Evolutionary conservation across 2,797 vertebrate genomes (phyloP).

Genomic region (Crenuchus spilurus): DNA sequence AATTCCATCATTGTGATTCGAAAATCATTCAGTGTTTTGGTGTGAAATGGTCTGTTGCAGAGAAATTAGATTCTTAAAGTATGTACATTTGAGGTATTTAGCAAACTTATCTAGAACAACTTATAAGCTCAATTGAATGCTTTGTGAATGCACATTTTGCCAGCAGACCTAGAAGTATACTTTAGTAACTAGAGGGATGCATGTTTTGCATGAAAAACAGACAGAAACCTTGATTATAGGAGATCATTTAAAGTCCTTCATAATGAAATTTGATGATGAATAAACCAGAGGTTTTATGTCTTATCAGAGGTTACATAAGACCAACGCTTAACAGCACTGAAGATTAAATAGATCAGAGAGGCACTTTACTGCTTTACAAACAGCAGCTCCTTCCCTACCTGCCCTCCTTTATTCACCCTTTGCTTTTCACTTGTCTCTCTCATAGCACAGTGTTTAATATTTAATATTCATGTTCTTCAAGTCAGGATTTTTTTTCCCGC

Average conservation of each 20-base stretch:
- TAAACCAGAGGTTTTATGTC: not conserved
- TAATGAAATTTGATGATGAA: not conserved
- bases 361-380: not conserved
- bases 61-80: no score
- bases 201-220: no score
- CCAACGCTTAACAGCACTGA: not conserved
- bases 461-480: not conserved
- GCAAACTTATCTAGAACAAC: no score
- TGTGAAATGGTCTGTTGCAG: no score
- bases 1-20: no score
- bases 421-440: not conserved
- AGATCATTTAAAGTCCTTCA: no score
- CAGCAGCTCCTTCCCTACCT: not conserved
- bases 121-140: no score
- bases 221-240: no score
- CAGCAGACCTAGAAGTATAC: not conserved
- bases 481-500: no score
- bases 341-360: not conserved
- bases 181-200: no score
- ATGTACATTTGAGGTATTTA: no score
- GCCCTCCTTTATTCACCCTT: not conserved
- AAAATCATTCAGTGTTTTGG: no score
- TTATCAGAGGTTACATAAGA: slow-evolving; percentile 6
- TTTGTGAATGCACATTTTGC: not conserved
- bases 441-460: not conserved